Conservation (phyloP, 2,113 vertebrate genomes). For the Daphoenositta chrysoptera region DNA sequence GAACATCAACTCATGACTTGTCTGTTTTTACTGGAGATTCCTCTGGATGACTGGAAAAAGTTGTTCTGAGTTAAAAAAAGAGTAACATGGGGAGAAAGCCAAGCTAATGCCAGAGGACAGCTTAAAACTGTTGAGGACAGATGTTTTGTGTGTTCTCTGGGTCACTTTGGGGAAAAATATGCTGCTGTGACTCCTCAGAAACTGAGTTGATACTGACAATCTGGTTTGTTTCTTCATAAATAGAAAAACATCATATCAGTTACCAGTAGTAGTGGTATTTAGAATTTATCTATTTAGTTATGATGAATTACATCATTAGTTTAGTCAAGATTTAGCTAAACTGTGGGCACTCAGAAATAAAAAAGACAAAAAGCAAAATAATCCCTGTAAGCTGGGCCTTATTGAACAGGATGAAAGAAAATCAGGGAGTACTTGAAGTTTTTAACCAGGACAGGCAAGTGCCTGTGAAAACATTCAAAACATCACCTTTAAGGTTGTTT, state of each 20-base stretch:
- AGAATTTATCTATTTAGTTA: background rate
- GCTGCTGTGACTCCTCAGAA: background rate
- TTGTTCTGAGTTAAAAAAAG: conserved; percentile 57
- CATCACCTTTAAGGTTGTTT: background rate
- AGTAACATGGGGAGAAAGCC: background rate
- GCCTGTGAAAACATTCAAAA: fast-evolving
- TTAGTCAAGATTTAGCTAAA: background rate
- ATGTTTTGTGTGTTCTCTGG: background rate
- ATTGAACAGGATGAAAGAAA: background rate
- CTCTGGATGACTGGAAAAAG: conserved; percentile 50
- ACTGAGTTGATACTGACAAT: background rate
- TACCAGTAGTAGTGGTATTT: background rate
- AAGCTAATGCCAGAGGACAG: conserved; percentile 12
- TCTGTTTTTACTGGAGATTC: conserved; percentile 60
- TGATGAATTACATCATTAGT: background rate
- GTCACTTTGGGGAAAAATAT: background rate
- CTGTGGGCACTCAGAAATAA: background rate
- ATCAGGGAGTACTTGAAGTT: background rate
- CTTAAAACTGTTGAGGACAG: conserved; percentile 33
- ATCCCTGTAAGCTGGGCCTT: background rate
- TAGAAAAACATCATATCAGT: background rate
- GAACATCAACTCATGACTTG: conserved; percentile 28
- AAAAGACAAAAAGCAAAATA: background rate
- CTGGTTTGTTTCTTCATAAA: background rate
- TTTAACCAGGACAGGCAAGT: background rate